Percentiles rank a stretch among this genome's conserved stretches.
Conservation (phyloP, 2,888 invertebrate species). For the Pterostichus madidus region DNA sequence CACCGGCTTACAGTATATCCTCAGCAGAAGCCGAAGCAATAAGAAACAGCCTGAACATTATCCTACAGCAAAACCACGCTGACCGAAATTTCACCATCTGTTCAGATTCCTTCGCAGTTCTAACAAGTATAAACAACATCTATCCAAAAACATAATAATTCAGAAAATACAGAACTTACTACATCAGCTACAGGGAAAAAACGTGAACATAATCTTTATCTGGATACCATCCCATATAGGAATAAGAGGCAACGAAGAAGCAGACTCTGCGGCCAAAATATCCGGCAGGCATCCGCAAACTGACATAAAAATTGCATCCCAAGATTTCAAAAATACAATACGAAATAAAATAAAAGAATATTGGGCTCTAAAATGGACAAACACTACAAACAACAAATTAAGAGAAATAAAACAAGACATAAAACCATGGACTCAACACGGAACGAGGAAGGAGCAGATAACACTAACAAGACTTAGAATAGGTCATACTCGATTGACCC, state of each 20-base stretch:
- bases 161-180: background rate
- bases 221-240: background rate
- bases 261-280: background rate
- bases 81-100: background rate
- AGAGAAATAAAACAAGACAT: background rate
- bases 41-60: background rate
- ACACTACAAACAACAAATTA: background rate
- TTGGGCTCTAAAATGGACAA: background rate
- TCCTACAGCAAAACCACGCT: background rate
- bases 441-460: background rate
- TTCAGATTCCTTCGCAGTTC: background rate
- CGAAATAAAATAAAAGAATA: background rate
- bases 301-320: too few relatives aligned
- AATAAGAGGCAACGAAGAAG: background rate
- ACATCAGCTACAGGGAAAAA: background rate
- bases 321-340: background rate
- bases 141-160: background rate
- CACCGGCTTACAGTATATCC: too few relatives aligned
- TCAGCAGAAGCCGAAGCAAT: background rate
- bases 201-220: background rate
- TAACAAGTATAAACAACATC: background rate
- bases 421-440: background rate
- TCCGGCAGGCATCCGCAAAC: background rate
- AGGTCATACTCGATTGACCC: constrained; percentile 4
- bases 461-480: background rate